Conservation (phyloP, 2,888 invertebrate genomes). For the Plagodis pulveraria region DNA sequence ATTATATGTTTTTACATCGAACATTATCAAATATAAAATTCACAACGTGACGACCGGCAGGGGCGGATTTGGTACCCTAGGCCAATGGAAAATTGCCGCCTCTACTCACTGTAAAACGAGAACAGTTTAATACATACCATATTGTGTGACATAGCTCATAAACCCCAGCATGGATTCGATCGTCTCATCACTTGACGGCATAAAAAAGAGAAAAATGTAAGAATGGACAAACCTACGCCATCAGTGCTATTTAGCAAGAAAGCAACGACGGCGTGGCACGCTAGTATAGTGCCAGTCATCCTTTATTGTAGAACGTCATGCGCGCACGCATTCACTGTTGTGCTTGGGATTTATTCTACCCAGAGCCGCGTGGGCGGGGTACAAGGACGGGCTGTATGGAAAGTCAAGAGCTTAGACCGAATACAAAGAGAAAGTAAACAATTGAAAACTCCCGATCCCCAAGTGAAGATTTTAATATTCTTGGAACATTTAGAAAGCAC, state of each 20-base stretch:
- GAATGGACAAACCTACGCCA: neutral
- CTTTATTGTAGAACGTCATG: constrained; percentile 2
- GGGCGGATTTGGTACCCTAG: too few species aligned
- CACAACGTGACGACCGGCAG: too few species aligned
- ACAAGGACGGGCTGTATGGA: neutral
- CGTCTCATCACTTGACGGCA: too few species aligned
- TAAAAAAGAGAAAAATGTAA: neutral
- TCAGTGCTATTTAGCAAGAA: neutral
- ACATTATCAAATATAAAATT: too few species aligned
- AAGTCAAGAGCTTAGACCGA: neutral
- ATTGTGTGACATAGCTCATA: too few species aligned
- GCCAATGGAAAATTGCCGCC: too few species aligned
- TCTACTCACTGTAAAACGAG: too few species aligned
- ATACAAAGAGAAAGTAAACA: too few species aligned
- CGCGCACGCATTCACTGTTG: constrained; percentile 10
- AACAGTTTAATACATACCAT: too few species aligned
- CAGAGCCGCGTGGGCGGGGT: constrained; percentile 3
- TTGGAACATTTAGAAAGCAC: neutral
- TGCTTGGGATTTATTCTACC: neutral
- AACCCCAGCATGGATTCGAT: too few species aligned
- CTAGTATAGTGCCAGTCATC: constrained; percentile 3
- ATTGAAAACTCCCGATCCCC: too few species aligned
- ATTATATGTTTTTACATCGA: too few species aligned
- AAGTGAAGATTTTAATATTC: neutral
- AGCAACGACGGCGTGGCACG: neutral